Percentiles rank a stretch among this genome's conserved stretches.
Evolutionary conservation across 2,888 invertebrate species (phyloP).

Genomic region (Tetragnatha montana): DNA sequence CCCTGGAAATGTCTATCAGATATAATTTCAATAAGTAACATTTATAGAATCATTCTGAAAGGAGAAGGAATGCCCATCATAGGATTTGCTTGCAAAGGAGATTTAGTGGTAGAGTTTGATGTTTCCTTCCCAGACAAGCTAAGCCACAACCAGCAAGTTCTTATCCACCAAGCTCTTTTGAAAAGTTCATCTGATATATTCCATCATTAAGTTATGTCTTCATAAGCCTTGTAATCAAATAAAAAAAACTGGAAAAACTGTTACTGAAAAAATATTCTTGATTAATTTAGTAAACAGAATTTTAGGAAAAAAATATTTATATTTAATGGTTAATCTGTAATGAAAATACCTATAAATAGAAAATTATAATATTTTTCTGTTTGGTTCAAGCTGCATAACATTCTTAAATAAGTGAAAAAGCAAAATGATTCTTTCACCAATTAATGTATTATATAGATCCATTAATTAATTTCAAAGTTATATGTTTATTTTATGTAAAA

Average conservation of each 20-base stretch:
- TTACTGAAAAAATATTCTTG: neutral
- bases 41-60: constrained; percentile 40
- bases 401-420: too few relatives aligned
- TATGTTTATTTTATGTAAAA: too few relatives aligned
- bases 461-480: too few relatives aligned
- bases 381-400: too few relatives aligned
- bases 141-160: constrained; percentile 33
- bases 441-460: too few relatives aligned
- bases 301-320: too few relatives aligned
- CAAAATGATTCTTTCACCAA: too few relatives aligned
- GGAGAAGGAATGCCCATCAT: constrained; percentile 61
- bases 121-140: constrained; percentile 45
- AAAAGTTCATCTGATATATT: neutral
- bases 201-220: neutral
- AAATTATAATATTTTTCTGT: too few relatives aligned
- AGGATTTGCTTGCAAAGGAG: constrained; percentile 43
- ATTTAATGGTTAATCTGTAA: too few relatives aligned
- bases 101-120: constrained; percentile 53
- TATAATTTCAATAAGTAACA: neutral
- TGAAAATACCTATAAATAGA: too few relatives aligned
- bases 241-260: neutral
- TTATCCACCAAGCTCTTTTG: constrained; percentile 42
- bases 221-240: neutral
- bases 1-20: too few relatives aligned
- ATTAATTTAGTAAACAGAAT: neutral